Base-by-base conservation (phyloP, 1,140 invertebrate genomes). In the Glossosoma conforme region DNA sequence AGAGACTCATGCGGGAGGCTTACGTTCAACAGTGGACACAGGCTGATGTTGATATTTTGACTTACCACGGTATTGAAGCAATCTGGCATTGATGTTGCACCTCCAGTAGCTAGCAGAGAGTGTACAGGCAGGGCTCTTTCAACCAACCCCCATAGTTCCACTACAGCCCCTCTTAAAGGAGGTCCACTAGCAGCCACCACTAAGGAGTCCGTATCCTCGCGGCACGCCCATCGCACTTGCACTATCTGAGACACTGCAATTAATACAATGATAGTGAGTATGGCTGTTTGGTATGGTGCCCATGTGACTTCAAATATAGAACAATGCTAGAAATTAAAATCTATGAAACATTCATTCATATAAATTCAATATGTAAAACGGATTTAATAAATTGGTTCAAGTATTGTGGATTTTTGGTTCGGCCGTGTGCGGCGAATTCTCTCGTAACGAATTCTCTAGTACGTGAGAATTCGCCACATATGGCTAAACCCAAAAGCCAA, bases 61-160 rank as follows among this genome's bases (percentile, higher is more conserved):
- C 76, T 79, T 75, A 86, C 82, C 63, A 86, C 77, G 61, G 80
- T 84, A 69, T 83, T 85, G 61, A 81, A 81, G 60, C 77, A 75
- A 61, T 86, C 81, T 1, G 64, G 62, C n/a, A n/a, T n/a, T n/a
- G n/a, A n/a, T 28, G 71, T 62, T 30, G 73, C 68, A 13, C 57
- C 54, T 17, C 68, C 67, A 67, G 69, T 77, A 52, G 57, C 66
- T 36, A 90, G 81, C 18, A 91, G 62, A 54, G 88, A 86, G 66
- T 93, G 88, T 0, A 93, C 78, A 0, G 79, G 80, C 47, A 90
- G 78, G 3, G 84, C 76, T 36, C 90, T 84, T 61, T 93, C 88
- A 4, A 83, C 76, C 4, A 94, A 69, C 60, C 91, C 88, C 91
- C 92, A 96, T 4, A 93, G 77, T 65, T 93, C 87, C 11, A 94